phyloP scores from a whole-genome alignment of 2,888 invertebrate species.

The Arge pagana region DNA sequence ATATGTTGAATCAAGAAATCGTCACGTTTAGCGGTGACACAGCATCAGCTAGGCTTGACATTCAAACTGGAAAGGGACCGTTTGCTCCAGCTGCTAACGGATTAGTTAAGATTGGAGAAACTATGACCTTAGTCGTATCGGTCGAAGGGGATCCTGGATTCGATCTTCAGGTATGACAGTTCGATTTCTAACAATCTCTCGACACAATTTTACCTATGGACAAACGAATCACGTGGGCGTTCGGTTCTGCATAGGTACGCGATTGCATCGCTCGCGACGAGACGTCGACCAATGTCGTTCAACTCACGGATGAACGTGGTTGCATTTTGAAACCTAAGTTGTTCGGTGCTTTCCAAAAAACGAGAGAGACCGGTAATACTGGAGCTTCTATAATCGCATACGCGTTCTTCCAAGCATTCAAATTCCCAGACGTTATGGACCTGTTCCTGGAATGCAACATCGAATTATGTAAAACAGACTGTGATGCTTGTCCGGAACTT shows the following conservation, averaged over 20 bases:
- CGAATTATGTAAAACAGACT: constrained; percentile 79
- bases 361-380: constrained; percentile 72
- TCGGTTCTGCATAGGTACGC: constrained; percentile 61
- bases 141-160: constrained; percentile 81
- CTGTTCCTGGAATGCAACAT: constrained; percentile 81
- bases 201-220: background rate
- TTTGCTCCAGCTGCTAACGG: constrained; percentile 77
- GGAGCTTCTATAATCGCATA: constrained; percentile 77
- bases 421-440: constrained; percentile 85
- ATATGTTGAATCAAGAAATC: constrained; percentile 79
- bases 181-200: background rate
- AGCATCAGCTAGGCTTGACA: constrained; percentile 77
- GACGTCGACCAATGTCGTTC: constrained; percentile 67
- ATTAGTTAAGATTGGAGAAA: constrained; percentile 79
- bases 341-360: constrained; percentile 82
- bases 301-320: constrained; percentile 75
- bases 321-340: constrained; percentile 80
- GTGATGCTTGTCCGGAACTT: constrained; percentile 72
- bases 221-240: background rate
- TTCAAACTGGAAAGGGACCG: constrained; percentile 77
- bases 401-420: constrained; percentile 80
- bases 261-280: constrained; percentile 79
- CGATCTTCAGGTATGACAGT: constrained; percentile 64
- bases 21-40: constrained; percentile 86
- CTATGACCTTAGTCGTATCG: constrained; percentile 79